phyloP scores from a whole-genome alignment of 92 coral and sea anemone genomes.

The Phenganax marumi region DNA sequence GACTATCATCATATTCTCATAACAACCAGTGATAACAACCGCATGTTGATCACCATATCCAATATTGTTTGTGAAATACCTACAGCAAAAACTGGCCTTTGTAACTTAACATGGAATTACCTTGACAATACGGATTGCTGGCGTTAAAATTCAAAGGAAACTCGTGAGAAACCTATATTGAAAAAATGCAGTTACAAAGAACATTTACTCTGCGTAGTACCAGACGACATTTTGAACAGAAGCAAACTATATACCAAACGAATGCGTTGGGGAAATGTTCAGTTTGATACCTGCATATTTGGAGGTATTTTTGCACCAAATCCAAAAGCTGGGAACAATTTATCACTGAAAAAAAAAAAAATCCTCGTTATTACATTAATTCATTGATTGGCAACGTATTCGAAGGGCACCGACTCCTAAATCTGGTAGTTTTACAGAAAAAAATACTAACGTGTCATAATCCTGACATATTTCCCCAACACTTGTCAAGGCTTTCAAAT shows the following conservation, averaged over 20 bases:
- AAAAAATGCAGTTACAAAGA: background rate
- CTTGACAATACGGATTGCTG: slow-evolving; percentile 36
- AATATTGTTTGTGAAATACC: too few species aligned
- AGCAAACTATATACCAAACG: background rate
- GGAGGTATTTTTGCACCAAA: slow-evolving; percentile 86
- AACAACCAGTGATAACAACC: too few species aligned
- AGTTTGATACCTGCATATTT: slow-evolving; percentile 39
- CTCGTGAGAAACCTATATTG: background rate
- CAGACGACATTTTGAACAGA: background rate
- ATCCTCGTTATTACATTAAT: background rate
- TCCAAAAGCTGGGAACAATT: slow-evolving; percentile 94
- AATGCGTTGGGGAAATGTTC: background rate
- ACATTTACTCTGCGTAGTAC: background rate
- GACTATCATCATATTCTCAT: too few species aligned
- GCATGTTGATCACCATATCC: too few species aligned
- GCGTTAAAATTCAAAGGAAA: slow-evolving; percentile 35
- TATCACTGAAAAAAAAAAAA: slow-evolving; percentile 64
- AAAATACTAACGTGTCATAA: slow-evolving; percentile 72
- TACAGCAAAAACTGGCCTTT: background rate
- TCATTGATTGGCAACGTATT: background rate
- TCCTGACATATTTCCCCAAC: slow-evolving; percentile 97
- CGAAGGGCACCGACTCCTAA: too few species aligned
- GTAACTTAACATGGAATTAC: background rate
- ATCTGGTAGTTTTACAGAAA: background rate
- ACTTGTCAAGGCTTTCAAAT: slow-evolving; percentile 74